Evolutionary conservation across 2,888 invertebrate species (phyloP), one percentile per base, ranked within the genome.

Genomic region (Cheilosia grossa): DNA sequence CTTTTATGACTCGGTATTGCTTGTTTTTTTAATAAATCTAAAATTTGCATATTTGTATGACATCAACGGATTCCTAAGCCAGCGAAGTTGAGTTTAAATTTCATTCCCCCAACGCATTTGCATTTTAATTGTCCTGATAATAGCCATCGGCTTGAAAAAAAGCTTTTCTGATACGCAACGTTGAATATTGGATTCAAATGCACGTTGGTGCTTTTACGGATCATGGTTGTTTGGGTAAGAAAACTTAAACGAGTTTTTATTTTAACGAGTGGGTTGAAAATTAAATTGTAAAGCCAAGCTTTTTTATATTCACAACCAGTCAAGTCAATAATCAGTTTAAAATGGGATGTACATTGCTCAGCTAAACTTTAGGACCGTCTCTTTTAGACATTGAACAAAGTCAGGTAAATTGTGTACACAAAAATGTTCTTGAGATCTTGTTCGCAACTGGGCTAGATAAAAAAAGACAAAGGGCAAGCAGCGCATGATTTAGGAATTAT

Each of bases 81-180:
- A 54, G 42, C n/a, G 9, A 30, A 19, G 47, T 44, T n/a, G 24
- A 37, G 30, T 61, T 44, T 42, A 17, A 17, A 40, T 61, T 61
- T 44, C 27, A 61, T 61, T 27, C 4, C 42, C 27, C 10, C 19
- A 58, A 13, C 47, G 69, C 44, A 59, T 58, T 47, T 70, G 70
- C 70, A 70, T 70, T 70, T 33, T 49, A 70, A 70, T 24, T 33
- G 37, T 3, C 21, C 33, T 19, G 10, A 37, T 19, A 33, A 47
- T 6, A 27, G 27, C 24, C 13, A 49, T 24, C 24, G 6, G 17
- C 13, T 15, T 42, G 7, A 21, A 13, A 27, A 24, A 44, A 40
- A 58, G 58, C 70, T 58, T 58, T 37, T 15, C 4, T 10, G 58
- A 49, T 15, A 70, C 58, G 70, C 70, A 47, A 49, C 70, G 49